phyloP scores from a whole-genome alignment of 2,113 vertebrate genomes.

The Daubentonia madagascariensis region DNA sequence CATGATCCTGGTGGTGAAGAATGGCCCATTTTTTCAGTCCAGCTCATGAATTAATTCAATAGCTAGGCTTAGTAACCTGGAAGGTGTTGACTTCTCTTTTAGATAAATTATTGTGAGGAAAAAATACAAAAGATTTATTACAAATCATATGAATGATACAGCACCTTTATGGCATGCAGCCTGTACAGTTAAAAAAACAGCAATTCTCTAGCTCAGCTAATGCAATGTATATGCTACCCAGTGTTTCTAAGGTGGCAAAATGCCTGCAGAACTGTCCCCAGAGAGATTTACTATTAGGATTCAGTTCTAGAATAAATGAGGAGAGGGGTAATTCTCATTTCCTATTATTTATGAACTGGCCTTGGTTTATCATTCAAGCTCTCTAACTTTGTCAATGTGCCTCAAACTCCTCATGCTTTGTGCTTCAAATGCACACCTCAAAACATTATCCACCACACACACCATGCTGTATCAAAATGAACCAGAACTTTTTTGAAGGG shows the following conservation, averaged over 20 bases:
- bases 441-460: neutral
- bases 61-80: constrained; percentile 52
- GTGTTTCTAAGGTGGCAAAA: constrained; percentile 58
- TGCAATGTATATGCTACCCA: constrained; percentile 13
- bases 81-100: constrained; percentile 70
- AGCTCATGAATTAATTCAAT: constrained; percentile 76
- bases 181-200: constrained; percentile 65
- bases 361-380: constrained; percentile 73
- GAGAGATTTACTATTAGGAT: constrained; percentile 74
- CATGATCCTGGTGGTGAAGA: constrained; percentile 63
- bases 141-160: constrained; percentile 62
- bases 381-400: constrained; percentile 61
- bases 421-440: neutral
- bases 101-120: constrained; percentile 68
- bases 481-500: neutral
- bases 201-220: constrained; percentile 46
- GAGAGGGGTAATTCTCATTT: constrained; percentile 47
- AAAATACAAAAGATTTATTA: constrained; percentile 74
- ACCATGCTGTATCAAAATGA: neutral
- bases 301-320: constrained; percentile 60
- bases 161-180: constrained; percentile 37
- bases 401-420: constrained; percentile 50
- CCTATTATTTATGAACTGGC: constrained; percentile 72
- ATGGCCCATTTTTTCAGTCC: constrained; percentile 60
- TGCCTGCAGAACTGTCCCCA: constrained; percentile 53